Percentiles rank a stretch among this genome's conserved stretches.
These are phyloP conservation scores for Epizoanthus scotinus DNA, from an alignment of 92 coral and sea anemone genomes.

Conservation along the genomic window DNA sequence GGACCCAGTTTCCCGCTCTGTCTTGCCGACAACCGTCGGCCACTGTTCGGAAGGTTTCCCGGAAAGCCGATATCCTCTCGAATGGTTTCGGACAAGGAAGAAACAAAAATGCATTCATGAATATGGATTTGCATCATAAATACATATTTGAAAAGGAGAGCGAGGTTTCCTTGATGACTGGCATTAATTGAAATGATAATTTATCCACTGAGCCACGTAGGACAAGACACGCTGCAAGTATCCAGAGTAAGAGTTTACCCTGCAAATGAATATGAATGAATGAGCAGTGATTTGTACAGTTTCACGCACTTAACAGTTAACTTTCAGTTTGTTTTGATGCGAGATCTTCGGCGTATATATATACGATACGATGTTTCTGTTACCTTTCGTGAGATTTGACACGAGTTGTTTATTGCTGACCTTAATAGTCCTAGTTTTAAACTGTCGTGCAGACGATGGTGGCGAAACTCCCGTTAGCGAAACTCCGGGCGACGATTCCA, in stretches of 20 bases:
- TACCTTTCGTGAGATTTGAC: neutral
- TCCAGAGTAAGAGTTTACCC: neutral
- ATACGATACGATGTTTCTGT: slow-evolving; percentile 5
- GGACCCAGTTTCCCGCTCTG: slow-evolving; percentile 6
- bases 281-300: too few species aligned
- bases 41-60: neutral
- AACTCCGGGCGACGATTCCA: slow-evolving; percentile 5
- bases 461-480: neutral
- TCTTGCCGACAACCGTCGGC: neutral
- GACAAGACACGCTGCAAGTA: neutral
- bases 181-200: slow-evolving; percentile 18
- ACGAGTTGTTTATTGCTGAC: neutral
- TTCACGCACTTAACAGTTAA: too few species aligned
- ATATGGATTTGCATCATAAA: neutral
- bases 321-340: neutral
- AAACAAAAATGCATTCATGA: neutral
- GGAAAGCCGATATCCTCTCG: neutral
- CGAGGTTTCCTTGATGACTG: slow-evolving; percentile 31
- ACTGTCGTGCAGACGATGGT: slow-evolving; percentile 1
- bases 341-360: neutral
- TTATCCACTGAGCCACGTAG: slow-evolving; percentile 31
- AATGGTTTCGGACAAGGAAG: neutral
- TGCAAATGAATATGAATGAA: too few species aligned
- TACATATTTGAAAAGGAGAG: slow-evolving; percentile 1
- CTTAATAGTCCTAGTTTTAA: neutral